Evolutionary conservation across 2,113 vertebrate species (phyloP).

Genomic region (Mohoua ochrocephala): DNA sequence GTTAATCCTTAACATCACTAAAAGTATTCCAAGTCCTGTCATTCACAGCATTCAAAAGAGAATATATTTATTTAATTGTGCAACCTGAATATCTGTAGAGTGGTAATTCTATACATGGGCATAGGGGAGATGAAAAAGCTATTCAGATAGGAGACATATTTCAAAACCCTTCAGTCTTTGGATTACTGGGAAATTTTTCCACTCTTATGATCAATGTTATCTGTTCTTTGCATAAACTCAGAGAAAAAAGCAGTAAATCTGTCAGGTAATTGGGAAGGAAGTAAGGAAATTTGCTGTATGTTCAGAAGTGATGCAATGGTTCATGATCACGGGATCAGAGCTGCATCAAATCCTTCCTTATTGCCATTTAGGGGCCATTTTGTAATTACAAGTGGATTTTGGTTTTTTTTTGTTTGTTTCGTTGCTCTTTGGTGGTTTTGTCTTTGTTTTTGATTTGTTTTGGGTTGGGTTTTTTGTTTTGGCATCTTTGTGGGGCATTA

Average conservation of each 20-base stretch:
- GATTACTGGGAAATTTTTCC: neutral
- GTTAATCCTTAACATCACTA: neutral
- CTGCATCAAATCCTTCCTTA: neutral
- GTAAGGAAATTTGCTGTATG: neutral
- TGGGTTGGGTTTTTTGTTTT: neutral
- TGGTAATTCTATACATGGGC: neutral
- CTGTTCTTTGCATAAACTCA: neutral
- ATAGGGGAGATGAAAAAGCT: neutral
- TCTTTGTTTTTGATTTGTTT: neutral
- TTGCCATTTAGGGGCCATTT: neutral
- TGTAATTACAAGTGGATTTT: neutral
- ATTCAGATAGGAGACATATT: neutral
- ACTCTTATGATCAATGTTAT: neutral
- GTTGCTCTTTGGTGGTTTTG: neutral
- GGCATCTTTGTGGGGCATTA: rapidly evolving
- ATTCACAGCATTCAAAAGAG: neutral
- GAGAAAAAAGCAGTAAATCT: neutral
- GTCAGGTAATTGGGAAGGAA: neutral
- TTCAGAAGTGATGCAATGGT: neutral
- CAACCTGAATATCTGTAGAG: neutral
- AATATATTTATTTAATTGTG: neutral
- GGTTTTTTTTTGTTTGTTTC: rapidly evolving
- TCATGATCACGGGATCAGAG: neutral
- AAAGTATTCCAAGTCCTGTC: neutral
- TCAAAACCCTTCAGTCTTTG: neutral